phyloP scores from a whole-genome alignment of 2,888 invertebrate genomes.

The Myathropa florea region DNA sequence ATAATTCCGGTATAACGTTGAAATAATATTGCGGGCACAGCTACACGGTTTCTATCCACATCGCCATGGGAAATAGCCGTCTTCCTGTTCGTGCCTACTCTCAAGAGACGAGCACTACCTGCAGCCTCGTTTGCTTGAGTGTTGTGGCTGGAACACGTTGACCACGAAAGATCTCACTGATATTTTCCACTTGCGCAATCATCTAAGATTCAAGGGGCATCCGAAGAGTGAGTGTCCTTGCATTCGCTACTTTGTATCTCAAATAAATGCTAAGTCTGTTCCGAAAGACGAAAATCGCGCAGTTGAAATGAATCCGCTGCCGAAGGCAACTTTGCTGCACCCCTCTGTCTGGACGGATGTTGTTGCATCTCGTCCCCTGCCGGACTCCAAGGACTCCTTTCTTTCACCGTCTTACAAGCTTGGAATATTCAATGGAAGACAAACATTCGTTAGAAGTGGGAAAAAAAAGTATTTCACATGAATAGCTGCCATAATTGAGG shows the following conservation, averaged over 20 bases:
- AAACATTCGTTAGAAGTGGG: conserved; percentile 11
- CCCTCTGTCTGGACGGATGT: conserved; percentile 12
- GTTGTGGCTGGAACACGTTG: not conserved
- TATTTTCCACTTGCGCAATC: conserved; percentile 30
- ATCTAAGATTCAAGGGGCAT: conserved; percentile 57
- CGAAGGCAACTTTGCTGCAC: not conserved
- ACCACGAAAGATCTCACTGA: too few relatives aligned
- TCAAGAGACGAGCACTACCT: not conserved
- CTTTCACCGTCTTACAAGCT: conserved; percentile 2
- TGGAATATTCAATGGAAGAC: conserved; percentile 24
- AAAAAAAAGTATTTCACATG: not conserved
- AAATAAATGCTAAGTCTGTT: conserved; percentile 46
- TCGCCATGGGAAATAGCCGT: conserved; percentile 44
- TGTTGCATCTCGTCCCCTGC: not conserved
- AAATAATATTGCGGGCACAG: conserved; percentile 52
- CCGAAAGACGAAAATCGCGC: not conserved
- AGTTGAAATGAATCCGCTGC: not conserved
- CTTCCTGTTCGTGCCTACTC: conserved; percentile 15
- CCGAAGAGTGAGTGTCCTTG: not conserved
- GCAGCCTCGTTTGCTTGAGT: not conserved
- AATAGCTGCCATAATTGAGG: conserved; percentile 22
- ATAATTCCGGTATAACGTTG: conserved; percentile 53
- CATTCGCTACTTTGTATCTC: conserved; percentile 32
- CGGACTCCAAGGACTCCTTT: not conserved
- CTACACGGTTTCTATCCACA: conserved; percentile 4